Percentiles rank a stretch among this genome's conserved stretches.
Evolutionary conservation across 1,140 invertebrate genomes (phyloP).

Genomic region (Aethina tumida): DNA sequence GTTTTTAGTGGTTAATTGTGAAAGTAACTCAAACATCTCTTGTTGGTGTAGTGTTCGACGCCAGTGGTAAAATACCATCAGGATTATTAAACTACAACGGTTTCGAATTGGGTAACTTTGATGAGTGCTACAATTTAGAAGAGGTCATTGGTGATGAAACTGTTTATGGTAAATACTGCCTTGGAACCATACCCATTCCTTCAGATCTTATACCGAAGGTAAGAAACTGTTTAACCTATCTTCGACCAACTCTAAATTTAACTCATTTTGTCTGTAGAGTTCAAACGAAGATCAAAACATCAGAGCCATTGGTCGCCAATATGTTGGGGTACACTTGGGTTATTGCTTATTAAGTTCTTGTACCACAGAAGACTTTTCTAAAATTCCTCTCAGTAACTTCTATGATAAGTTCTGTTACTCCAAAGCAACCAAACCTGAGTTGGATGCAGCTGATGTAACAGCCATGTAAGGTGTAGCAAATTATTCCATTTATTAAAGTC

Average conservation of each 20-base stretch:
- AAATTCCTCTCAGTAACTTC: background rate
- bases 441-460: conserved; percentile 7
- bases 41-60: conserved; percentile 11
- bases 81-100: conserved; percentile 6
- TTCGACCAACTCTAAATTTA: no score
- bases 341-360: conserved; percentile 1
- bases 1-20: no score
- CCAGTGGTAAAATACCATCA: conserved; percentile 4
- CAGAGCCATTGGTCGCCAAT: no score
- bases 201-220: no score
- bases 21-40: no score
- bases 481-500: conserved; percentile 5
- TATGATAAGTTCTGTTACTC: conserved; percentile 8
- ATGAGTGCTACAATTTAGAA: conserved; percentile 2
- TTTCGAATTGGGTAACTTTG: conserved; percentile 4
- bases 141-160: background rate
- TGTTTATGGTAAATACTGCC: conserved; percentile 4
- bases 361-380: background rate
- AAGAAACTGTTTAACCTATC: no score
- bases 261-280: no score
- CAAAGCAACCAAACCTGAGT: conserved; percentile 5
- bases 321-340: no score
- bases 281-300: no score
- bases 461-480: conserved; percentile 5
- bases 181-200: conserved; percentile 3